Conservation (phyloP, 2,888 invertebrate species). For the Globia sparganii region DNA sequence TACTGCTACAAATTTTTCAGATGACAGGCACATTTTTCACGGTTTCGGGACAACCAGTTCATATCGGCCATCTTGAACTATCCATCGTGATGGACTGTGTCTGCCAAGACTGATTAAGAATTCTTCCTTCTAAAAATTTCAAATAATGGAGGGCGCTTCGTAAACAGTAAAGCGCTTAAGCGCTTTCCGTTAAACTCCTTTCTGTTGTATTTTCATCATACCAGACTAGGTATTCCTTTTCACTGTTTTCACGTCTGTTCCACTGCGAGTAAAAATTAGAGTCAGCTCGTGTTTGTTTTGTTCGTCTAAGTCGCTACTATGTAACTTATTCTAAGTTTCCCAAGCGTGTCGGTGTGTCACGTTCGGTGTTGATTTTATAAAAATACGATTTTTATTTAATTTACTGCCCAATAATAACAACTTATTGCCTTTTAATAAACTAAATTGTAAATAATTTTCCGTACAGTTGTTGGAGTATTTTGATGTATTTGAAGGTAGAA, state of each 20-base stretch:
- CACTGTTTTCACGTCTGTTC: neutral
- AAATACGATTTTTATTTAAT: neutral
- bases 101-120: neutral
- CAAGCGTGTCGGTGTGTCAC: neutral
- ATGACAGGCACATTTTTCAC: neutral
- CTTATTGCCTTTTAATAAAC: conserved; percentile 8
- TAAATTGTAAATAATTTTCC: neutral
- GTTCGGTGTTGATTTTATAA: neutral
- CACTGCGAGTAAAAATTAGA: neutral
- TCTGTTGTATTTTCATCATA: conserved; percentile 3
- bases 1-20: conserved; percentile 8
- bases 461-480: conserved; percentile 26
- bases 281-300: conserved; percentile 4
- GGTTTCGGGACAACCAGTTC: neutral
- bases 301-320: conserved; percentile 6
- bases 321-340: neutral
- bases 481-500: neutral
- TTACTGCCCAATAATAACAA: neutral
- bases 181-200: neutral
- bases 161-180: neutral
- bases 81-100: neutral
- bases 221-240: too few species aligned
- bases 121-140: neutral
- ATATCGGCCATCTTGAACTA: neutral
- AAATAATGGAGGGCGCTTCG: neutral